Conservation (phyloP, 1,140 invertebrate species). For the Drosophila gunungcola region DNA sequence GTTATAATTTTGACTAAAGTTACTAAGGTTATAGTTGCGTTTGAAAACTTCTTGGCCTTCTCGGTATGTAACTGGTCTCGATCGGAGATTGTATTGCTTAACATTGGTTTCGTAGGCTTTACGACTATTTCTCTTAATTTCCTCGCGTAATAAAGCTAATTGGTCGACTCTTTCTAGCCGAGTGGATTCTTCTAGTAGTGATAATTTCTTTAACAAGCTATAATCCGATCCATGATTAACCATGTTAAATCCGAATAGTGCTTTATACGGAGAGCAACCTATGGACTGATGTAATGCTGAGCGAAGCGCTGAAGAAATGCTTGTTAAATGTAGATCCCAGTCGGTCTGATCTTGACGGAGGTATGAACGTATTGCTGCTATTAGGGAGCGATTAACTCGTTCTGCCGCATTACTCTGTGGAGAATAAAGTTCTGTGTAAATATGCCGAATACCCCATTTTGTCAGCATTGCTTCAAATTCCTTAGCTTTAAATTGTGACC, state of each 20-base stretch:
- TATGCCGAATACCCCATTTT: conserved; percentile 3
- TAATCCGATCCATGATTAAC: too few relatives aligned
- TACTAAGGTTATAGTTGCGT: background rate
- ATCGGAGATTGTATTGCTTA: too few relatives aligned
- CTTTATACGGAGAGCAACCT: conserved; percentile 18
- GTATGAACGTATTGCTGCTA: too few relatives aligned
- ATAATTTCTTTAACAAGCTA: too few relatives aligned
- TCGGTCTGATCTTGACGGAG: conserved; percentile 37
- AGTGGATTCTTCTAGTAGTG: too few relatives aligned
- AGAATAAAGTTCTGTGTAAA: conserved; percentile 5
- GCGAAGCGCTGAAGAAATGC: conserved; percentile 21
- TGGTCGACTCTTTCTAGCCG: too few relatives aligned
- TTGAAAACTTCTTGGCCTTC: conserved; percentile 4
- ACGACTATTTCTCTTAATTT: too few relatives aligned
- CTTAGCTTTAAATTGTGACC: conserved; percentile 14
- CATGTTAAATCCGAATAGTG: conserved; percentile 7
- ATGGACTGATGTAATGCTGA: conserved; percentile 14
- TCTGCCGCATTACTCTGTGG: conserved; percentile 49
- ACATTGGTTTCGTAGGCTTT: too few relatives aligned
- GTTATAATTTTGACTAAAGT: conserved; percentile 15
- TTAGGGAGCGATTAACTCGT: too few relatives aligned
- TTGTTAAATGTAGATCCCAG: conserved; percentile 22
- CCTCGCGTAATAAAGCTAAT: too few relatives aligned
- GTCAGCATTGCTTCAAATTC: conserved; percentile 6
- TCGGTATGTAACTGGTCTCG: background rate